Evolutionary conservation across 2,113 vertebrate species (phyloP), one percentile per base, ranked within the genome.

Genomic region (Silurus glanis): DNA sequence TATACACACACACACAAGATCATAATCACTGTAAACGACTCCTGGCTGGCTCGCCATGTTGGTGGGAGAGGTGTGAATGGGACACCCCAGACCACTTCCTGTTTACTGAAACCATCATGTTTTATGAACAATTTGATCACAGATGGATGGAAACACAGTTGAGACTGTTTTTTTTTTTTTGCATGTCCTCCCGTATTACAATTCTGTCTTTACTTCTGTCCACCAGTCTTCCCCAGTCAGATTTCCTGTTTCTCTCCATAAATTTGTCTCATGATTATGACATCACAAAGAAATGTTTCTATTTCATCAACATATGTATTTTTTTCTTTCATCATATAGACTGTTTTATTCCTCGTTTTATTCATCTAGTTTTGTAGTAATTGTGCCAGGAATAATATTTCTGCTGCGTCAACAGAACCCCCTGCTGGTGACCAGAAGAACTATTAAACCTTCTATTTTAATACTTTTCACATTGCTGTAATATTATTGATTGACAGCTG

Each of bases 41-140:
- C 75, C 75, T 78, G 75, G 75, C 51, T 78, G 75, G 51, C 75
- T 78, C 75, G 6, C 75, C 75, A 16, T 19, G 14, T 5, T 71
- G 37, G 8, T 19, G 9, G 49, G 12, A 4, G 4, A 49, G 37
- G 9, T 74, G 37, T 47, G 14, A 69, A 69, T 37, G 1, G 9
- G 47, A 21, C 69, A 9, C 12, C 21, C 21, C 9, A 51, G 8
- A 23, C 47, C 45, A 55, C 13, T 76, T 76, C 51, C 74, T 55
- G 21, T 76, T 76, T 6, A 47, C 45, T n/a, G 72, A 72, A 72
- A 45, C 14, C 9, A 10, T 13, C 5, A 23, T 75, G 13, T 49
- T 71, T 28, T 28, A 51, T 53, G 4, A n/a, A 13, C 12, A 53
- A 49, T 49, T 19, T 76, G 0, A 76, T 7, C 74, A n/a, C 8